Evolutionary conservation across 1,140 invertebrate genomes (phyloP), one percentile per base, ranked within the genome.

Genomic region (Homarus americanus): DNA sequence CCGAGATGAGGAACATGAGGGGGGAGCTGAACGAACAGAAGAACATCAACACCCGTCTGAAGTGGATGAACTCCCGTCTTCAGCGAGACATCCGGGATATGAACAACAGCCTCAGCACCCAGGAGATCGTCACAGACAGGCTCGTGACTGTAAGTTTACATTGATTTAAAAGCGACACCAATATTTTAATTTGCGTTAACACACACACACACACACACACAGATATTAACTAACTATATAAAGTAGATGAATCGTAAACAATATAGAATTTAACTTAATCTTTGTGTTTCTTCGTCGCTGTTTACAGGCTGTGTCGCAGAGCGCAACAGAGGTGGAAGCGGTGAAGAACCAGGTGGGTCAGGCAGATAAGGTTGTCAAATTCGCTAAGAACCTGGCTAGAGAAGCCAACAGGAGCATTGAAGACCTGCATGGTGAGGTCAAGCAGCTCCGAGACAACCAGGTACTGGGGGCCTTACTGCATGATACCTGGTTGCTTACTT

Each of bases 401-500:
- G n/a, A 69, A n/a, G 63, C 63, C 63, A 69, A 69, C 63, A 69
- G 63, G n/a, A 69, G 20, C n/a, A 4, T 69, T 1, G 63, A 69
- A 69, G n/a, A 28, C 63, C 63, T 69, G 63, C 63, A 69, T 69
- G 63, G 4, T 4, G 63, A 69, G 63, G 63, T 69, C 63, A 69
- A 12, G n/a, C n/a, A 69, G 12, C n/a, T 69, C 63, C 63, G 63
- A 7, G 63, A 69, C n/a, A 2, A 69, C 24, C 63, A 69, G 63
- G 63, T 69, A 69, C 63, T 24, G 24, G 0, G 63, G n/a, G n/a
- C n/a, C n/a, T n/a, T n/a, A n/a, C n/a, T n/a, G n/a, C n/a, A n/a
- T n/a, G n/a, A n/a, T n/a, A n/a, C n/a, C n/a, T n/a, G n/a, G n/a
- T n/a, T n/a, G n/a, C n/a, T n/a, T n/a, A n/a, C n/a, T n/a, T n/a